A percentile compares a stretch with the other conserved stretches of the same genome.
Evolutionary conservation across 2,888 invertebrate genomes (phyloP).

Genomic region (Chaitophorus viminalis): DNA sequence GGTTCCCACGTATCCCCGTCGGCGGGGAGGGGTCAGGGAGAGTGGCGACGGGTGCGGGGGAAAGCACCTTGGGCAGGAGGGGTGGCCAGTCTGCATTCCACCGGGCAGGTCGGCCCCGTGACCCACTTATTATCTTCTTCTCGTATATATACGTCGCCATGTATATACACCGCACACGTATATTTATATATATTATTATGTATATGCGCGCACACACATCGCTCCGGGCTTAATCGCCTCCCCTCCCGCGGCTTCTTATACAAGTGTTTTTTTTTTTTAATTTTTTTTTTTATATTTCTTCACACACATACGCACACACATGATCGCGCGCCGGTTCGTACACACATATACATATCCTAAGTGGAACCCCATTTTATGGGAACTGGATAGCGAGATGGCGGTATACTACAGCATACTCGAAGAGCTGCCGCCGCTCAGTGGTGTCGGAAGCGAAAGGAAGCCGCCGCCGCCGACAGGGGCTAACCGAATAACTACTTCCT

Average conservation of each 20-base stretch:
- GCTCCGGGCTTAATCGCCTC: slow-evolving; percentile 39
- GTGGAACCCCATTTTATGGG: slow-evolving; percentile 23
- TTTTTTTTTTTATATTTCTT: slow-evolving; percentile 17
- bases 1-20: slow-evolving; percentile 53
- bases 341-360: not conserved
- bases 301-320: not conserved
- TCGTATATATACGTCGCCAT: too few species aligned
- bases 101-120: slow-evolving; percentile 57
- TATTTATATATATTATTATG: not conserved
- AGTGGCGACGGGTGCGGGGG: slow-evolving; percentile 19
- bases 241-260: slow-evolving; percentile 7
- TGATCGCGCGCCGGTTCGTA: not conserved
- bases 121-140: slow-evolving; percentile 51
- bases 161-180: too few species aligned
- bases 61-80: slow-evolving; percentile 59
- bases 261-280: slow-evolving; percentile 1
- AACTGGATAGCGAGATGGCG: not conserved
- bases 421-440: slow-evolving; percentile 13
- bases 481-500: slow-evolving; percentile 43
- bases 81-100: slow-evolving; percentile 59
- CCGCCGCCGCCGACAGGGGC: slow-evolving; percentile 36
- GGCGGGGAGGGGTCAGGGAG: not conserved
- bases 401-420: not conserved
- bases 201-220: not conserved
- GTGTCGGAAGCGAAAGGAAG: slow-evolving; percentile 54